Base-by-base conservation (phyloP, 2,888 invertebrate species). In the Sminthurinus aureus region DNA sequence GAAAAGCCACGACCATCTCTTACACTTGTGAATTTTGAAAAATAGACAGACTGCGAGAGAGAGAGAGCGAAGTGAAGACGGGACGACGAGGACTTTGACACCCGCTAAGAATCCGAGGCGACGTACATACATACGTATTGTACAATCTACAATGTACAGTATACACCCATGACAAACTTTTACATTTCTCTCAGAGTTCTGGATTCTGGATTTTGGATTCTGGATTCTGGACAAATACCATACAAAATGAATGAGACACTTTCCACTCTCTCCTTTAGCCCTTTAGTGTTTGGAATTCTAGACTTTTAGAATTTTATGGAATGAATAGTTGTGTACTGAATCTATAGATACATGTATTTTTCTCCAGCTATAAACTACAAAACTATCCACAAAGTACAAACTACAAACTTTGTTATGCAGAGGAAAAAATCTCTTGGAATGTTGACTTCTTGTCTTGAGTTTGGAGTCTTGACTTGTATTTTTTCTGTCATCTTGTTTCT, bases 1-100 rank as follows among this genome's bases (percentile, higher is more conserved):
- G 38, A 38, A 38, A 83, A 67, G 81, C 69, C 71, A 81, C 81
- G 79, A 83, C 84, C 84, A 73, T 81, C 81, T 81, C 81, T 81
- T 74, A 73, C 52, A 81, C 81, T 81, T 50, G 51, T 75, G 75
- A 52, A 38, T 38, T 38, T 1, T 38, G 38, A 38, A 38, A 38
- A 38, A 6, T 1, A 38, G 38, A 38, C 3, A 38, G 38, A 38
- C 38, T 4, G 38, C 38, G 38, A 38, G 38, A 38, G 38, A 38
- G 38, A 38, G 38, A 38, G 38, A 38, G 38, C 69, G 38, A 79
- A n/a, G 50, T 18, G 71, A 50, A 26, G 69, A 79, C 20, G 26
- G n/a, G 79, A 79, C 22, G 24, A 24, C 20, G 71, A 76, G 79
- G 81, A 81, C 73, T 81, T 81, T 81, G 74, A 58, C 81, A 81